Evolutionary conservation across 2,113 vertebrate genomes (phyloP).

Genomic region (Microcebus lehilahytsara): DNA sequence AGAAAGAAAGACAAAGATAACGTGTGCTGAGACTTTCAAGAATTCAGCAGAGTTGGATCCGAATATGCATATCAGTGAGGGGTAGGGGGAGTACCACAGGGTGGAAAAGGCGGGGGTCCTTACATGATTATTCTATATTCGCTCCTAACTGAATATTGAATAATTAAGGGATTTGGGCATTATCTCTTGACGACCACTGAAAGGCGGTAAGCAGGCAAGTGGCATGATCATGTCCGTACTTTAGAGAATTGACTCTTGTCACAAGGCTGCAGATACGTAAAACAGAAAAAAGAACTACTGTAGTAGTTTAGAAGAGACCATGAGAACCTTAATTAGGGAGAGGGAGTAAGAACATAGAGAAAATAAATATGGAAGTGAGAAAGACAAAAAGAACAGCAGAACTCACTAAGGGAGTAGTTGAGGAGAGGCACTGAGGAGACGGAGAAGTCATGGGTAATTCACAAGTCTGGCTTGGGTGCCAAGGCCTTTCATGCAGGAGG

Average conservation of each 20-base stretch:
- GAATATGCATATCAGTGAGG: not conserved
- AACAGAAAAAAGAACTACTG: not conserved
- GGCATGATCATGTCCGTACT: too few species aligned
- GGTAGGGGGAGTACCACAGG: not conserved
- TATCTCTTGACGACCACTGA: not conserved
- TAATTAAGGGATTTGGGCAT: not conserved
- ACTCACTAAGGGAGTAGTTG: not conserved
- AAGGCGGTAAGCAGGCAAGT: not conserved
- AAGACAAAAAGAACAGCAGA: not conserved
- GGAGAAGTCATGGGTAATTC: not conserved
- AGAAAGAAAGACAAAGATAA: not conserved
- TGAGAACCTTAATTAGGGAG: not conserved
- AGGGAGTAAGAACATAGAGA: not conserved
- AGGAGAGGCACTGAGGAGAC: not conserved
- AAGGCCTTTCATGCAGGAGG: not conserved
- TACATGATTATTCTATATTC: too few species aligned
- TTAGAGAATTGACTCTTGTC: not conserved
- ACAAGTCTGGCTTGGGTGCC: not conserved
- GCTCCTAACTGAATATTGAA: too few species aligned
- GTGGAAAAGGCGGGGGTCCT: too few species aligned
- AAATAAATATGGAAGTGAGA: not conserved
- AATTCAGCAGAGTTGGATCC: not conserved
- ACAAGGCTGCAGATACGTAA: not conserved
- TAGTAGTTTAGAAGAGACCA: not conserved
- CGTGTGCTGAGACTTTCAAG: not conserved